Evolutionary conservation across 2,113 vertebrate species (phyloP).

Genomic region (Mormoops blainvillei): DNA sequence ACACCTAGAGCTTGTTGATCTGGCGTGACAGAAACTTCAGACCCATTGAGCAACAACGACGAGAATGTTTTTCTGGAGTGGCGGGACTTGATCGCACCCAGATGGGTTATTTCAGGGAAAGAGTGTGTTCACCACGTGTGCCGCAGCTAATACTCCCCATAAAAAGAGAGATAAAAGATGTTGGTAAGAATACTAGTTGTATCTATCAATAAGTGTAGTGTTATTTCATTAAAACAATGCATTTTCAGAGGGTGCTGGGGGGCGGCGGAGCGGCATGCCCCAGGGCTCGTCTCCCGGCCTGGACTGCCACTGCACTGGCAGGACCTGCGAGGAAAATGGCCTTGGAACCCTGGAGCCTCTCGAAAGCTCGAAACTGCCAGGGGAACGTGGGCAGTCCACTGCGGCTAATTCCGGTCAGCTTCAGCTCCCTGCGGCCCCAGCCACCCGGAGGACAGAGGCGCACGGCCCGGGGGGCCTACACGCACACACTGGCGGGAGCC

Average conservation of each 20-base stretch:
- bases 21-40: too few relatives aligned
- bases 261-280: too few relatives aligned
- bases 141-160: rapidly evolving
- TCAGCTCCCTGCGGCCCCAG: too few relatives aligned
- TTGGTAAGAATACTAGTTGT: too few relatives aligned
- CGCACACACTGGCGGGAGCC: not conserved
- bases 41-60: not conserved
- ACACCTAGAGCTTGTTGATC: not conserved
- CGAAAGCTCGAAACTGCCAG: too few relatives aligned
- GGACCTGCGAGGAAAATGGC: rapidly evolving
- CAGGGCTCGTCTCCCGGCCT: rapidly evolving
- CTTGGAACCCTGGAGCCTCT: not conserved
- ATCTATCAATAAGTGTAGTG: rapidly evolving
- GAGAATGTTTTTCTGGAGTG: not conserved
- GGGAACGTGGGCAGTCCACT: rapidly evolving
- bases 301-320: rapidly evolving
- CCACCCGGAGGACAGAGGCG: not conserved
- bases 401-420: rapidly evolving
- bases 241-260: not conserved
- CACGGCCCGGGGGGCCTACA: not conserved
- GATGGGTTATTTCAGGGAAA: not conserved
- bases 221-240: rapidly evolving
- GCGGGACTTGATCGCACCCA: not conserved
- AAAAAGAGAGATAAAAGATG: not conserved
- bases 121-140: rapidly evolving